Base-by-base conservation (phyloP, 2,888 invertebrate genomes). In the Baronia brevicornis region DNA sequence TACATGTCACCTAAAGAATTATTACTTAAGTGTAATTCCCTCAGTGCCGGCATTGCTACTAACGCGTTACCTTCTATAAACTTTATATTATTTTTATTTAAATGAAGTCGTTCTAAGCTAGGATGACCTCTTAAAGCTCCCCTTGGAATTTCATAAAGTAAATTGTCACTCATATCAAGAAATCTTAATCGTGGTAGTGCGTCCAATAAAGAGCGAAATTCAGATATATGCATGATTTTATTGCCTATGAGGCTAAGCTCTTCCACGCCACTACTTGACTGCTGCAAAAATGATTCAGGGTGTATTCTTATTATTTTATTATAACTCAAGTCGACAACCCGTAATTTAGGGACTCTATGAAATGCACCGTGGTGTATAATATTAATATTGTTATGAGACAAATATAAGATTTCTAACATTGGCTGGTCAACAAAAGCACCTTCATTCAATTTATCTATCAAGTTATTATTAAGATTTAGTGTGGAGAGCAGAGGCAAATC, bases 321-420 rank as follows among this genome's bases (percentile, higher is more conserved):
- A 46, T 90, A 87, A 59, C 92, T 94, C 41, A 95, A 73, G 62
- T 94, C 91, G 6, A 95, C 84, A 7, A 87, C 86, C 51, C 89
- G 88, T 36, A 95, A 64, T 39, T 87, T 87, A 0, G 94, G 92
- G 1, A 94, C 89, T 47, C 92, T 86, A 50, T 94, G 90, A 56
- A 95, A 94, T 2, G 95, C 91, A 1, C 94, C 93, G 51, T 92
- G 90, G 40, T 90, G 89, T 29, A 95, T 87, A 48, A 93, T 90
- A 7, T 88, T 88, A 23, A 94, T 92, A 23, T 88, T 85, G 60
- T 94, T 94, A 46, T 89, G 87, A 4, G 92, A 89, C 22, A 94
- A 60, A 36, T 88, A 87, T 25, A 94, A 57, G 41, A 88, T 88
- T 38, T 89, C 88, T 5, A 94, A 65, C 54, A 89, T 86, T 0